Evolutionary conservation across 2,113 vertebrate genomes (phyloP).

Genomic region (Beaufortia kweichowensis): DNA sequence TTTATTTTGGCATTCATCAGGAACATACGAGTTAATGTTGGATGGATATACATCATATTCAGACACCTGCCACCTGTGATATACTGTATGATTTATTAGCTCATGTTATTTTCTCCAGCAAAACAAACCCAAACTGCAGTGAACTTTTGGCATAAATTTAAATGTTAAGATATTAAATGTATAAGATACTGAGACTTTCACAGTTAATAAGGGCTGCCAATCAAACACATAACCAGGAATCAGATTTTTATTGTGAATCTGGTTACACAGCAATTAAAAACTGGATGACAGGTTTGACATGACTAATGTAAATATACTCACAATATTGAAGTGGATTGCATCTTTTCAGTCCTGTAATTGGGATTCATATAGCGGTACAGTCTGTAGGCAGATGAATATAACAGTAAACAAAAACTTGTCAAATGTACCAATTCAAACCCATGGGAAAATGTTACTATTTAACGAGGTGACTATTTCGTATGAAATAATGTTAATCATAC

Average conservation of each 20-base stretch:
- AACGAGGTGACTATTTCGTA: no score
- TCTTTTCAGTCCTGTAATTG: background rate
- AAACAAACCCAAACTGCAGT: background rate
- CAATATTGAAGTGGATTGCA: background rate
- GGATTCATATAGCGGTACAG: no score
- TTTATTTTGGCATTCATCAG: no score
- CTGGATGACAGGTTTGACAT: background rate
- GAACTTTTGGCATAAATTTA: background rate
- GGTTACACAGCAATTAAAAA: background rate
- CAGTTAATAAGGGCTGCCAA: background rate
- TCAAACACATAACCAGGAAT: background rate
- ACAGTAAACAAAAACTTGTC: no score
- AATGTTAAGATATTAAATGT: background rate
- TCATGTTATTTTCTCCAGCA: background rate
- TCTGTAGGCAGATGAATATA: no score
- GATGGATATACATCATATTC: background rate
- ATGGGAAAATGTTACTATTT: no score
- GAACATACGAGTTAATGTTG: no score
- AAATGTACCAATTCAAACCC: no score
- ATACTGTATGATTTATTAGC: background rate
- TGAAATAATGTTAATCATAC: no score
- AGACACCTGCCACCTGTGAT: slow-evolving; percentile 1
- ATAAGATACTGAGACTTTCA: background rate
- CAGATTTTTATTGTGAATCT: background rate
- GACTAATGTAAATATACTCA: background rate